Percentiles rank a stretch among this genome's conserved stretches.
These are phyloP conservation scores for Rhegmatorhina hoffmannsi DNA, from an alignment of 2,113 vertebrate genomes.

Conservation along the genomic window DNA sequence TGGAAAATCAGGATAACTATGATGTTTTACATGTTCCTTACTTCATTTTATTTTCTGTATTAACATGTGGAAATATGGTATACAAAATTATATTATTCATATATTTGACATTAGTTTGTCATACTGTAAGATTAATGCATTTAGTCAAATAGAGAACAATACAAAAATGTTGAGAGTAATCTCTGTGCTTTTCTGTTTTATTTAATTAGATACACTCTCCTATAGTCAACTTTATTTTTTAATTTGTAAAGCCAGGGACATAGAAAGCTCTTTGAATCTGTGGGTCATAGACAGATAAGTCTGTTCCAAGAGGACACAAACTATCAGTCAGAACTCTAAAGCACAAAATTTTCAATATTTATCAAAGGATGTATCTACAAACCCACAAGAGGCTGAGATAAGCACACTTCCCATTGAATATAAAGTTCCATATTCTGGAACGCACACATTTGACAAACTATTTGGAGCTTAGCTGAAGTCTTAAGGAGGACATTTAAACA, in stretches of 20 bases:
- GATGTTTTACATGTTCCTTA: not conserved
- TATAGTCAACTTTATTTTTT: not conserved
- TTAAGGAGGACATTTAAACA: not conserved
- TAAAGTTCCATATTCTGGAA: not conserved
- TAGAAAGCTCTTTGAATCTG: fast-evolving
- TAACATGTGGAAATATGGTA: not conserved
- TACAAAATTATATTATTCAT: not conserved
- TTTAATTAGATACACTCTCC: not conserved
- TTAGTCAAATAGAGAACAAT: not conserved
- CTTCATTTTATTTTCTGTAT: not conserved
- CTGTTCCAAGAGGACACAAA: not conserved
- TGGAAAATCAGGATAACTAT: not conserved
- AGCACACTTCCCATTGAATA: not conserved
- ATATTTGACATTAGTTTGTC: not conserved
- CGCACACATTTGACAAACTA: not conserved
- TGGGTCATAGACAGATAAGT: not conserved
- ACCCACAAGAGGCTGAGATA: not conserved
- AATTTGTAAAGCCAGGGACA: not conserved
- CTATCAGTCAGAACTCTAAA: not conserved
- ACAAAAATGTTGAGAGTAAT: not conserved
- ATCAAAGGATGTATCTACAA: not conserved
- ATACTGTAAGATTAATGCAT: not conserved
- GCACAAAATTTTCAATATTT: not conserved
- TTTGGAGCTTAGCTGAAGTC: not conserved
- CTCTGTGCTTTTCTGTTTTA: not conserved